Conservation (phyloP, 2,797 vertebrate species). For the Onychomys leucogaster region DNA sequence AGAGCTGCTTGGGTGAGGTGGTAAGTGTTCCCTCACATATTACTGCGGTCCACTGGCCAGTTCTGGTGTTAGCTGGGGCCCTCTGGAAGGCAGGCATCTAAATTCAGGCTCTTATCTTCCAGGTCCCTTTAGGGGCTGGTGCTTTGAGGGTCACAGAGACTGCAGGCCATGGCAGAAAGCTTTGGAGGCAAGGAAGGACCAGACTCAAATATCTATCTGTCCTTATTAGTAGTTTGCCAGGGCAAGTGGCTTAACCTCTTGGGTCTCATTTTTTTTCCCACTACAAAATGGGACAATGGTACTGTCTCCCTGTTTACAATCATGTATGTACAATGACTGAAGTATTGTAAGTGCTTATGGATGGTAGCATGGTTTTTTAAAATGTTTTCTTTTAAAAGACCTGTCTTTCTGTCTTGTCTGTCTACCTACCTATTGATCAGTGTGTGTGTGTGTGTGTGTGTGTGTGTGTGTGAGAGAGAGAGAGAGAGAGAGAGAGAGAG, state of each 20-base stretch:
- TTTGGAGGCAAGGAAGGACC: not conserved
- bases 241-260: not conserved
- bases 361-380: not conserved
- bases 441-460: not conserved
- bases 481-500: too few relatives aligned
- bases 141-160: not conserved
- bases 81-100: not conserved
- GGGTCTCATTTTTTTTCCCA: not conserved
- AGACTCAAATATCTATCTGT: not conserved
- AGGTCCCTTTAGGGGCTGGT: not conserved
- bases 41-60: not conserved
- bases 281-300: too few relatives aligned
- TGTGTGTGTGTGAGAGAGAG: not conserved
- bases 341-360: not conserved
- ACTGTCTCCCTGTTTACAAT: not conserved
- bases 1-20: not conserved
- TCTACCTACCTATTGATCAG: not conserved
- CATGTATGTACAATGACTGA: not conserved
- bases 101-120: not conserved
- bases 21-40: not conserved
- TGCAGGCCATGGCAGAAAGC: not conserved
- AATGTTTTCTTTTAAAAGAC: not conserved
- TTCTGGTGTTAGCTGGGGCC: not conserved
- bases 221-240: not conserved
- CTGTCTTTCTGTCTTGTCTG: not conserved